Conservation (phyloP, 2,113 vertebrate species). For the Callospermophilus lateralis region DNA sequence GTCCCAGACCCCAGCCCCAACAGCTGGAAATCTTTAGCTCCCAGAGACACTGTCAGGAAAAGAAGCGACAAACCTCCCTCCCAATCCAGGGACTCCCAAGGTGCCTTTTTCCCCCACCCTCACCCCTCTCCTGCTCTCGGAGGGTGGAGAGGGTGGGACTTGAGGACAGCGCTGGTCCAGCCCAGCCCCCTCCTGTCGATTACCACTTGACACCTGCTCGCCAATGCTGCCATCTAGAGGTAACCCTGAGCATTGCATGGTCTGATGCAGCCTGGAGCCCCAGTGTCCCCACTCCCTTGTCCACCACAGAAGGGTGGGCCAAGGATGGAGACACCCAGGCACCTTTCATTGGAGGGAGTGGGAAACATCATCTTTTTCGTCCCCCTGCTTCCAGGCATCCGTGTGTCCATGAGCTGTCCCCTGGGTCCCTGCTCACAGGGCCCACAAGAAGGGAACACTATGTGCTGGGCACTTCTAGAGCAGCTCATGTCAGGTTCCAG, state of each 20-base stretch:
- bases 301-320: background rate
- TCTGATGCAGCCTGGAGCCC: background rate
- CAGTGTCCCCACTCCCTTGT: background rate
- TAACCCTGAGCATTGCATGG: background rate
- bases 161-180: background rate
- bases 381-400: background rate
- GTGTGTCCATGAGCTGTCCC: background rate
- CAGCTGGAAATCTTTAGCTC: background rate
- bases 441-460: background rate
- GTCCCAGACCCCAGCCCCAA: background rate
- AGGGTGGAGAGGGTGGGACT: accelerated
- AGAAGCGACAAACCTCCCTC: background rate
- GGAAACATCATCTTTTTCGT: background rate
- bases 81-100: background rate
- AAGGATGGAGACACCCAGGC: background rate
- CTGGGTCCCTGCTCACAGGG: background rate
- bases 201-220: slow-evolving; percentile 47
- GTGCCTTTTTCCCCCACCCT: background rate
- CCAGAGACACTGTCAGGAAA: background rate
- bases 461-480: background rate
- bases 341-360: background rate
- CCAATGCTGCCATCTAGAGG: slow-evolving; percentile 81
- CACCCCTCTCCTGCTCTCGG: background rate
- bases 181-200: background rate
- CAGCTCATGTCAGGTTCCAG: background rate